Conservation (phyloP, 2,888 invertebrate species). For the Leptinotarsa rubiginosa region DNA sequence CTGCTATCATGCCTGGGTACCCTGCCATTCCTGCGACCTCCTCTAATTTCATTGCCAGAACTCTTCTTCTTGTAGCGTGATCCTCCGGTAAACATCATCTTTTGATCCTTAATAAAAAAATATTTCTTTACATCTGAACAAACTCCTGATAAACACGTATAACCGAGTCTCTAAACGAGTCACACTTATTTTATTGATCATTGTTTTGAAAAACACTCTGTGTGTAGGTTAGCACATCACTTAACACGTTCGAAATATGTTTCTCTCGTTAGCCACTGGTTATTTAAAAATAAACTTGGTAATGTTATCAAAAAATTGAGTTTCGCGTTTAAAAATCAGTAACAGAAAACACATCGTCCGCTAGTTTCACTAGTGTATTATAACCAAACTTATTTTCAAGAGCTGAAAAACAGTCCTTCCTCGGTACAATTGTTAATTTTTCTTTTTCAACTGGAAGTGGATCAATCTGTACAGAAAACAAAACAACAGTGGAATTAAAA, state of each 20-base stretch:
- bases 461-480: conserved; percentile 16
- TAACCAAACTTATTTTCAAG: not conserved
- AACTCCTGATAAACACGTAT: conserved; percentile 24
- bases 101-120: conserved; percentile 48
- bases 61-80: conserved; percentile 72
- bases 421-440: conserved; percentile 16
- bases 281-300: conserved; percentile 27
- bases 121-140: conserved; percentile 21
- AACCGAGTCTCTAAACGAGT: conserved; percentile 15
- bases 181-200: conserved; percentile 26
- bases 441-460: not conserved
- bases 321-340: conserved; percentile 15
- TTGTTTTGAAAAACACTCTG: conserved; percentile 21
- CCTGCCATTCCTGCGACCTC: conserved; percentile 51
- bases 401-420: too few species aligned
- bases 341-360: conserved; percentile 16
- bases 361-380: not conserved
- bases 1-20: conserved; percentile 46
- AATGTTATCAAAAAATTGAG: conserved; percentile 23
- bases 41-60: conserved; percentile 61
- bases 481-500: conserved; percentile 25
- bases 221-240: conserved; percentile 27
- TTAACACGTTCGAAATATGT: conserved; percentile 8
- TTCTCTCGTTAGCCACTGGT: conserved; percentile 21
- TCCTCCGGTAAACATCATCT: conserved; percentile 80